Base-by-base conservation (phyloP, 2,888 invertebrate genomes). In the Merodon equestris region DNA sequence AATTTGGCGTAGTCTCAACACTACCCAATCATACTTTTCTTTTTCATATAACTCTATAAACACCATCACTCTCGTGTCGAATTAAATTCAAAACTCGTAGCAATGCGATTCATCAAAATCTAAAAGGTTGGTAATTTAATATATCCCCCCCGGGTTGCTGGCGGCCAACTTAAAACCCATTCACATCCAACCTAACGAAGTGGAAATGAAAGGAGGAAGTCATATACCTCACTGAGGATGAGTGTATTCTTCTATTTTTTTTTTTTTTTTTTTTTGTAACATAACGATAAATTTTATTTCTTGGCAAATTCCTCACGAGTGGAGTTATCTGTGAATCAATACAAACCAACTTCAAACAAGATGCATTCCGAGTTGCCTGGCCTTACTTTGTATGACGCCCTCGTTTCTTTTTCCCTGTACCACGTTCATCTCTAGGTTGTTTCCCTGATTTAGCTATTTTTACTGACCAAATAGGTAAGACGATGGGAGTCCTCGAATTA, bases 71-170 rank as follows among this genome's bases (percentile, higher is more conserved):
- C 38, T 10, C 56, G 48, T 57, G 68, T 79, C 36, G 5, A 10
- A 36, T 73, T n/a, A 64, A 64, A 81, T 81, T 81, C 74, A 58
- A 70, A 50, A 47, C 70, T 61, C 79, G 79, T 74, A 66, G 48
- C 74, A 64, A 70, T 81, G 74, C 70, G 64, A 81, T 81, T 81
- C 79, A 81, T 74, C 79, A 81, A 74, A 81, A 70, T 68, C 79
- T 70, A 81, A 79, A 79, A 73, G 67, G 63, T 79, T 40, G 63
- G 73, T 68, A 79, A 79, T 79, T 73, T 73, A 73, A 79, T 73
- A 73, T 47, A 48, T 56, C 13, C 15, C 19, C 48, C 18, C 14
- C 48, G 54, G 45, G 12, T 40, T 9, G 13, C n/a, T 34, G 13
- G 14, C 5, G 9, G 40, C 45, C 19, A 47, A 44, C 48, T 12